Evolutionary conservation across 2,113 vertebrate species (phyloP).

Genomic region (Triplophysa rosa): DNA sequence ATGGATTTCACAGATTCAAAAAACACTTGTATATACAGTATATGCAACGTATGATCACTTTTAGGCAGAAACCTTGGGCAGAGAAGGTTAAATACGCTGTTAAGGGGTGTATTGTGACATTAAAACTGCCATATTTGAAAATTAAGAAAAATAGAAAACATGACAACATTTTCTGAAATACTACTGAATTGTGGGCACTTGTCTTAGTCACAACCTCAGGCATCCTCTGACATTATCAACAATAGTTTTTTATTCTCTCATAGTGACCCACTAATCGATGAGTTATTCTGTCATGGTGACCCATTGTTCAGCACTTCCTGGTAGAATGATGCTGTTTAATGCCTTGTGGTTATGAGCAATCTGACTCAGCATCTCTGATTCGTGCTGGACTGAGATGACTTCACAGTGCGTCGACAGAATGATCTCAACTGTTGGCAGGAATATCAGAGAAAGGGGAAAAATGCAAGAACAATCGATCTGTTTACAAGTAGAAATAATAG

Average conservation of each 20-base stretch:
- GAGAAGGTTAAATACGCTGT: too few relatives aligned
- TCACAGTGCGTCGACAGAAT: constrained; percentile 31
- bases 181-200: too few relatives aligned
- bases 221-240: constrained; percentile 54
- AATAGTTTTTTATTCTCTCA: constrained; percentile 42
- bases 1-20: too few relatives aligned
- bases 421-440: not conserved
- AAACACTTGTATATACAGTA: too few relatives aligned
- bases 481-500: constrained; percentile 31
- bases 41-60: too few relatives aligned
- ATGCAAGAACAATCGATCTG: constrained; percentile 32
- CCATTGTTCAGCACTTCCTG: constrained; percentile 42
- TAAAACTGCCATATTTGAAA: too few relatives aligned
- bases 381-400: constrained; percentile 42
- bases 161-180: too few relatives aligned
- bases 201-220: not conserved
- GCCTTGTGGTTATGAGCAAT: constrained; percentile 54
- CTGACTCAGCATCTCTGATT: constrained; percentile 38
- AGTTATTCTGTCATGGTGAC: constrained; percentile 40
- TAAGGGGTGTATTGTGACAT: too few relatives aligned
- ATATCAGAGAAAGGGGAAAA: not conserved
- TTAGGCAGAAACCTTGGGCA: too few relatives aligned
- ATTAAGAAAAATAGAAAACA: too few relatives aligned
- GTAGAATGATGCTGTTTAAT: constrained; percentile 3
- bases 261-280: not conserved